Conservation (phyloP, 2,888 invertebrate species). For the Busseola fusca region DNA sequence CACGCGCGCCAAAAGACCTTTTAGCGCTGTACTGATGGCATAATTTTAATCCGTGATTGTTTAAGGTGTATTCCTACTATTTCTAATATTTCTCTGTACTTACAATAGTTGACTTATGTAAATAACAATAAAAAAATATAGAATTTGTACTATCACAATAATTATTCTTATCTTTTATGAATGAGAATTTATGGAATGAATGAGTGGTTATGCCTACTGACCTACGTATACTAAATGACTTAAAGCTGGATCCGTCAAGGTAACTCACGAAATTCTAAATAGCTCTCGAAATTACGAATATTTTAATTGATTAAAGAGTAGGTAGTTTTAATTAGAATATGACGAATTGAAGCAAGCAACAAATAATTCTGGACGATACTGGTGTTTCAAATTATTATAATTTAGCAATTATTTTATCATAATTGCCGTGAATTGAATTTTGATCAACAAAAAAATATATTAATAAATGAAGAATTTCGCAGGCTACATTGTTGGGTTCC, state of each 20-base stretch:
- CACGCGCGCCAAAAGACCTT: not conserved
- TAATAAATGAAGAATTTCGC: not conserved
- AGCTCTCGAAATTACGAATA: not conserved
- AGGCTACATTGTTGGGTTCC: not conserved
- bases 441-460: not conserved
- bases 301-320: not conserved
- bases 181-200: slow-evolving; percentile 21
- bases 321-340: too few species aligned
- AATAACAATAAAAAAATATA: slow-evolving; percentile 26
- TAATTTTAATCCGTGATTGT: not conserved
- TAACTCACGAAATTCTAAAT: not conserved
- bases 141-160: slow-evolving; percentile 31
- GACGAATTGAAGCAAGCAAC: too few species aligned
- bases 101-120: slow-evolving; percentile 3
- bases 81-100: not conserved
- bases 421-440: not conserved
- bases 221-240: not conserved
- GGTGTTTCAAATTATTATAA: not conserved
- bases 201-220: not conserved
- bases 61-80: not conserved
- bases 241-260: not conserved
- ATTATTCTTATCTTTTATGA: slow-evolving; percentile 5
- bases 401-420: not conserved
- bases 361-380: too few species aligned
- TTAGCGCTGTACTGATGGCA: not conserved